Evolutionary conservation across 2,888 invertebrate genomes (phyloP), one percentile per base, ranked within the genome.

Genomic region (Macrophya alboannulata): DNA sequence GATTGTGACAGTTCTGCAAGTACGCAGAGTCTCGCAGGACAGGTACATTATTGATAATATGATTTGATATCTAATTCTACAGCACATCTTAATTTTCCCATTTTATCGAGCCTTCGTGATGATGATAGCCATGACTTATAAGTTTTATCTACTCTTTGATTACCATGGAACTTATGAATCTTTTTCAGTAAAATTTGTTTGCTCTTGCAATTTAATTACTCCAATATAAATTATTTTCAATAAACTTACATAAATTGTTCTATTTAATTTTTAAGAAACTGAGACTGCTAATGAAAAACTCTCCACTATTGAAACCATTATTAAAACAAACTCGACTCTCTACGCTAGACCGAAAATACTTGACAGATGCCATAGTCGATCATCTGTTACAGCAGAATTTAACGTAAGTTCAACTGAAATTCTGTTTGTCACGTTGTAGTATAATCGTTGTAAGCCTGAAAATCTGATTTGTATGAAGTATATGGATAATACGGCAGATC

Each of bases 361-460:
- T 68, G 25, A 68, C 37, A 68, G 68, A 68, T 6, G 37, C 68
- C 17, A 37, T 68, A 68, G 17, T 68, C 3, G 37, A 68, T 68
- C 68, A 68, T 68, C 17, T 68, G 6, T 68, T 68, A 6, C 68
- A 68, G 68, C 68, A 68, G 17, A 40, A 37, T 37, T 31, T 68
- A 40, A 68, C 15, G 68, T 68, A 31, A 68, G 37, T 37, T 68
- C 37, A 40, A 68, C 25, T 37, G 4, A 40, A 40, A 68, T 10
- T 25, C 17, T 17, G 1, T 37, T 68, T 37, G 68, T 68, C 37
- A 68, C 37, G 37, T 37, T 68, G 15, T 17, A 1, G 17, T 68
- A 68, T 68, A 37, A 25, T 68, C 8, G 10, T 37, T 37, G 59
- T 62, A 10, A 25, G 37, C 17, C 37, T 15, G 37, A 3, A 37